Conservation (phyloP, 2,113 vertebrate genomes). For the Callorhinus ursinus region DNA sequence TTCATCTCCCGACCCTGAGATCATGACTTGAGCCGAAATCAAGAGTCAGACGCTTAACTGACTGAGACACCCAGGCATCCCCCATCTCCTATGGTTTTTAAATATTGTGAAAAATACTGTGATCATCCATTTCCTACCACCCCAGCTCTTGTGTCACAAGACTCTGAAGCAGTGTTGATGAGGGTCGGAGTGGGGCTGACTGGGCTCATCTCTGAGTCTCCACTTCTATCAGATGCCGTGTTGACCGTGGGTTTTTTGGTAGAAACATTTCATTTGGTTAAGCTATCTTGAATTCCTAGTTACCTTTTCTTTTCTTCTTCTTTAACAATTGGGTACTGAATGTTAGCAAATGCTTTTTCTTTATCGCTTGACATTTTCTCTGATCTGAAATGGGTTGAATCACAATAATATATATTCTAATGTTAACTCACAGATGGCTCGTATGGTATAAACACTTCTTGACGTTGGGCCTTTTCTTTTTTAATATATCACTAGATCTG, state of each 20-base stretch:
- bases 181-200: neutral
- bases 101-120: neutral
- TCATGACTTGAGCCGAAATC: neutral
- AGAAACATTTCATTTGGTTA: neutral
- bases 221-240: neutral
- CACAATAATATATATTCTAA: neutral
- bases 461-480: neutral
- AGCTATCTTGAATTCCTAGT: neutral
- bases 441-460: neutral
- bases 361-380: conserved; percentile 45
- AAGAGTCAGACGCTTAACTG: neutral
- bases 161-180: neutral
- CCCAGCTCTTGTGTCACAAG: neutral
- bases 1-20: neutral
- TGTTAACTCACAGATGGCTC: conserved; percentile 4
- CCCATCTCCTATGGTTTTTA: neutral
- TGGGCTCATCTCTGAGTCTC: neutral
- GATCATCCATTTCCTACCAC: neutral
- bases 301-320: neutral
- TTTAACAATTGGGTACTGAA: neutral
- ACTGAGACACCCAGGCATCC: neutral
- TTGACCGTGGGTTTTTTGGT: neutral
- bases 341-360: conserved; percentile 34
- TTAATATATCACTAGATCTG: conserved; percentile 37
- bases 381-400: conserved; percentile 24